Conservation (phyloP, 2,113 vertebrate genomes). For the Macaca nemestrina region DNA sequence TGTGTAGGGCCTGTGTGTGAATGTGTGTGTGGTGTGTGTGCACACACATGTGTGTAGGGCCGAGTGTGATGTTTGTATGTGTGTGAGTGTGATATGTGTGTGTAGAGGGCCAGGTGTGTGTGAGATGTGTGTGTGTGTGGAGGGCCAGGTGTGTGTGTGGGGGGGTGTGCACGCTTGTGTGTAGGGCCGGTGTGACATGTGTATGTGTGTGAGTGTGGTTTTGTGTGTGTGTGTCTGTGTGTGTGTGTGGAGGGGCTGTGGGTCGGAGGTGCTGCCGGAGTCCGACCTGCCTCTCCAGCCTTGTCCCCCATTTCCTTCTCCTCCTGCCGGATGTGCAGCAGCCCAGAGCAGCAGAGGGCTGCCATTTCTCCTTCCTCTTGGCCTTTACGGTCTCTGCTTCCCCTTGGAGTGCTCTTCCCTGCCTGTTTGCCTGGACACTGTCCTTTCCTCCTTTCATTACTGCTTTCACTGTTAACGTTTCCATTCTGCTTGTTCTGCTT, state of each 20-base stretch:
- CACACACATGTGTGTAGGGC: not conserved
- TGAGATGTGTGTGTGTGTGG: not conserved
- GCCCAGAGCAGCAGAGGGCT: not conserved
- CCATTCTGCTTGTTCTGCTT: no score
- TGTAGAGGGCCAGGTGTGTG: not conserved
- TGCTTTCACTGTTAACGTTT: not conserved
- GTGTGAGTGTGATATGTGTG: not conserved
- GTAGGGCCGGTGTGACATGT: not conserved
- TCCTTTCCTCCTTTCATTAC: not conserved
- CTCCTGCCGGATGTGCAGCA: not conserved
- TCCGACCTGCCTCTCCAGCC: not conserved
- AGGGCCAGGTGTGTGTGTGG: not conserved
- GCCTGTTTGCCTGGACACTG: not conserved
- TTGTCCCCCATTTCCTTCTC: not conserved
- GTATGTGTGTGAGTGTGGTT: no score
- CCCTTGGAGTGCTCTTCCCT: not conserved
- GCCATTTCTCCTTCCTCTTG: not conserved
- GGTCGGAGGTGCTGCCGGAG: no score
- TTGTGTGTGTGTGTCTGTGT: not conserved
- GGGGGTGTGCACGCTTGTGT: not conserved
- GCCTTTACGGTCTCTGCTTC: not conserved
- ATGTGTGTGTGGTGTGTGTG: not conserved
- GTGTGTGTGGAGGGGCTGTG: not conserved
- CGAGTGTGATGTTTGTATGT: not conserved
- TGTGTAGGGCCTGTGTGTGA: not conserved